These are phyloP conservation scores for Sarcophaga rosellei DNA, from an alignment of 2,888 invertebrate genomes.

Conservation along the genomic window DNA sequence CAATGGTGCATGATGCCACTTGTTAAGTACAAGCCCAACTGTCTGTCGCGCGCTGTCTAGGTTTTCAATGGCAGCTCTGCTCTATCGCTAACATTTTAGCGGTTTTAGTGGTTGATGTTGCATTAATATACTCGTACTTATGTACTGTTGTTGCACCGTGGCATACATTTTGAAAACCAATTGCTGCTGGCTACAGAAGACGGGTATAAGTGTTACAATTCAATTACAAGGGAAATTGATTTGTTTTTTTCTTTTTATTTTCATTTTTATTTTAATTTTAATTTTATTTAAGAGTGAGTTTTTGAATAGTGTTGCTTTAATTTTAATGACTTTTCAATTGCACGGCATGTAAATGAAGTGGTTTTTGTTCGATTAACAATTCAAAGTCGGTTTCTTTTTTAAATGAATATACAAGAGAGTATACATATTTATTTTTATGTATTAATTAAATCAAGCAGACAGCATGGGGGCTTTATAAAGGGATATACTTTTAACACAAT, in stretches of 20 bases:
- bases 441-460: conserved; percentile 19
- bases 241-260: conserved; percentile 4
- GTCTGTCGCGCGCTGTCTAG: neutral
- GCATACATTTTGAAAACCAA: neutral
- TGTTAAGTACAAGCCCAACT: conserved; percentile 40
- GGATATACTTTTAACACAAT: no score
- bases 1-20: conserved; percentile 12
- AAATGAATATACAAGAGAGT: neutral
- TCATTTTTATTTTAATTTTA: neutral
- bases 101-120: conserved; percentile 42
- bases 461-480: neutral
- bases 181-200: neutral
- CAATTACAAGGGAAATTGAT: conserved; percentile 50
- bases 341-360: conserved; percentile 20
- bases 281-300: neutral
- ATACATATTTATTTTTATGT: conserved; percentile 6
- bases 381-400: neutral
- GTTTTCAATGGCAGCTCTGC: neutral
- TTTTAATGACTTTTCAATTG: conserved; percentile 58
- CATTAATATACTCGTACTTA: neutral
- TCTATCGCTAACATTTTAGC: conserved; percentile 8
- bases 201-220: conserved; percentile 42
- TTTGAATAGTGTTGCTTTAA: conserved; percentile 36
- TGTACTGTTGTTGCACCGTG: neutral
- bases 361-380: neutral